Conservation (phyloP, 1,140 invertebrate species). For the Goniozus legneri region DNA sequence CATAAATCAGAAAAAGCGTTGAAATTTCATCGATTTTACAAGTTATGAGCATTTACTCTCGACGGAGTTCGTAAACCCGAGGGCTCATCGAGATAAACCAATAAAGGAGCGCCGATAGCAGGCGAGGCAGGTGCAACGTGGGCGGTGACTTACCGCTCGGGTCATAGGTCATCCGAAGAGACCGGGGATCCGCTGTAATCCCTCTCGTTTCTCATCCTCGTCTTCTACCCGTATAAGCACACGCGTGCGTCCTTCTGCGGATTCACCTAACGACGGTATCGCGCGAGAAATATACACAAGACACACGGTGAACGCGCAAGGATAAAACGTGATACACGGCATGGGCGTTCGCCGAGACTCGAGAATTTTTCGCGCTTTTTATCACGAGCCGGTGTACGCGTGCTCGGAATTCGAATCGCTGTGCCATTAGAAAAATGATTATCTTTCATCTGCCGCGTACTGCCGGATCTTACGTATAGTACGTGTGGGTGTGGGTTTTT, state of each 20-base stretch:
- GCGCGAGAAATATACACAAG: conserved; percentile 17
- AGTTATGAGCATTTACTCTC: too few relatives aligned
- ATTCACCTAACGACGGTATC: conserved; percentile 28
- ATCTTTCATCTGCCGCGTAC: too few relatives aligned
- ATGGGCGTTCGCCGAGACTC: not conserved
- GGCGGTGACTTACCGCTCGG: conserved; percentile 47
- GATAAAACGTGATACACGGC: conserved; percentile 14
- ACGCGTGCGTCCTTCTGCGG: conserved; percentile 9
- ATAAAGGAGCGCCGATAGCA: conserved; percentile 42
- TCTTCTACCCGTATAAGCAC: conserved; percentile 25
- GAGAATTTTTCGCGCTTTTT: conserved; percentile 1
- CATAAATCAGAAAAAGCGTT: too few relatives aligned
- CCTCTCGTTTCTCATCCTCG: conserved; percentile 30
- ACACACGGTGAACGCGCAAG: conserved; percentile 8
- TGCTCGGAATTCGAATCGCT: too few relatives aligned
- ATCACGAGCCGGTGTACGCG: too few relatives aligned
- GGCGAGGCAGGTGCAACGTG: conserved; percentile 48
- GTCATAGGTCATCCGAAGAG: conserved; percentile 43
- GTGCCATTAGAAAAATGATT: too few relatives aligned
- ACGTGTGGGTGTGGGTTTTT: too few relatives aligned
- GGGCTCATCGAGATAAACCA: conserved; percentile 40
- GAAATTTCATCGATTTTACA: too few relatives aligned
- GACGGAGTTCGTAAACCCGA: conserved; percentile 27
- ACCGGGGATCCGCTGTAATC: conserved; percentile 34
- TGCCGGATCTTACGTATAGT: too few relatives aligned